These are phyloP conservation scores for Trypoxylus dichotomus DNA, from an alignment of 1,140 invertebrate species.

Conservation along the genomic window DNA sequence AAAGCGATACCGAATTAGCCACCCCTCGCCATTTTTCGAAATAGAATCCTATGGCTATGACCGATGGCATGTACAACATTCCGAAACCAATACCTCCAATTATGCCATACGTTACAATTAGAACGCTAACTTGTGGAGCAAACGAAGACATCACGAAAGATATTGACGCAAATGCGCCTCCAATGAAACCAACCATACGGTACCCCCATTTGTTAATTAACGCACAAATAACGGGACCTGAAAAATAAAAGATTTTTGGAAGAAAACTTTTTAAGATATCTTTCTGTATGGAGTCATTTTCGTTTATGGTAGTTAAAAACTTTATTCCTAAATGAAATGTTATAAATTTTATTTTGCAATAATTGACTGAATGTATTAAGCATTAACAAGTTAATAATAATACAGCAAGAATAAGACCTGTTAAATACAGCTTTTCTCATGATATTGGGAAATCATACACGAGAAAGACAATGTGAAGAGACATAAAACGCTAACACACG, in stretches of 20 bases:
- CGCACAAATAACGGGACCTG: slow-evolving; percentile 37
- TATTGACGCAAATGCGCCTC: slow-evolving; percentile 70
- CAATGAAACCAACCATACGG: slow-evolving; percentile 78
- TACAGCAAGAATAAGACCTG: too few species aligned
- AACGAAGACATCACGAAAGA: slow-evolving; percentile 77
- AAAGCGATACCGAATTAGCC: slow-evolving; percentile 76
- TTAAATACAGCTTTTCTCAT: too few species aligned
- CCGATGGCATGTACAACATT: slow-evolving; percentile 85
- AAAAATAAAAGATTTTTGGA: slow-evolving; percentile 88
- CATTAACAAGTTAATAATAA: too few species aligned
- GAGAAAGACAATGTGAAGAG: too few species aligned
- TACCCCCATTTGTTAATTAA: slow-evolving; percentile 72
- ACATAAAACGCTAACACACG: too few species aligned
- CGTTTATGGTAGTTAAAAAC: too few species aligned
- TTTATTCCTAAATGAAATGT: too few species aligned
- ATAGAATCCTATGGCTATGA: slow-evolving; percentile 80
- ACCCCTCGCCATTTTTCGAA: slow-evolving; percentile 77
- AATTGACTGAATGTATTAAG: too few species aligned
- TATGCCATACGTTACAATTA: slow-evolving; percentile 82
- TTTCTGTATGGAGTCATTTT: too few species aligned
- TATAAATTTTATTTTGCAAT: too few species aligned
- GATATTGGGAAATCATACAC: too few species aligned
- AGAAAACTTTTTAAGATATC: too few species aligned
- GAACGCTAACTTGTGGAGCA: slow-evolving; percentile 70
- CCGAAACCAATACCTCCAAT: slow-evolving; percentile 83